Base-by-base conservation (phyloP, 2,113 vertebrate species). In the Ageneiosus marmoratus region DNA sequence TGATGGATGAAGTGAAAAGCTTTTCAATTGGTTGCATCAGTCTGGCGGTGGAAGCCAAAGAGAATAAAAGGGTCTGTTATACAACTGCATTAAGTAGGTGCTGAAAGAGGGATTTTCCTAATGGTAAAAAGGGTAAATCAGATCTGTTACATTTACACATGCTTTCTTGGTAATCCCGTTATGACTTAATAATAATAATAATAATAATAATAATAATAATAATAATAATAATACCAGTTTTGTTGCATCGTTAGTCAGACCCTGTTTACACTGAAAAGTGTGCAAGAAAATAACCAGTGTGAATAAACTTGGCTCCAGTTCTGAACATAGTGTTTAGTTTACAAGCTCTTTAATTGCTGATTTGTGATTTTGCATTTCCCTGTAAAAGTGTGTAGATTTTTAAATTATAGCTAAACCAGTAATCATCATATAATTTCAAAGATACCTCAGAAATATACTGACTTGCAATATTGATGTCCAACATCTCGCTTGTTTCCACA, bases 111-210 rank as follows among this genome's bases (percentile, higher is more conserved):
- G 62, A 67, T 69, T 80, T 58, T 86, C 73, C 62, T 13, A 44
- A 46, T 48, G 46, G 62, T 56, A 82, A 86, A 83, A 82, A 91
- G 88, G 80, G 77, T 48, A 79, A 84, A 84, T 92, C 84, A 48
- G 80, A 50, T 44, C 70, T 72, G 77, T 70, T 83, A 41, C 86
- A 86, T 70, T 58, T 81, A 76, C 73, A 55, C 53, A 10, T 55
- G 13, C 32, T 76, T 76, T 76, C 29, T 76, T 77, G 58, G 27
- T 76, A 69, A 51, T 67, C 44, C 78, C 37, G 48, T 41, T 78
- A 62, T 48, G 24, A 5, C 15, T 62, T 15, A 77, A 74, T 56
- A n/a, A n/a, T n/a, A n/a, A n/a, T n/a, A n/a, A n/a, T n/a, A n/a
- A n/a, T n/a, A n/a, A n/a, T n/a, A n/a, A n/a, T n/a, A n/a, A n/a